Conservation (phyloP, 2,797 vertebrate species). For the Ciconia nigra region DNA sequence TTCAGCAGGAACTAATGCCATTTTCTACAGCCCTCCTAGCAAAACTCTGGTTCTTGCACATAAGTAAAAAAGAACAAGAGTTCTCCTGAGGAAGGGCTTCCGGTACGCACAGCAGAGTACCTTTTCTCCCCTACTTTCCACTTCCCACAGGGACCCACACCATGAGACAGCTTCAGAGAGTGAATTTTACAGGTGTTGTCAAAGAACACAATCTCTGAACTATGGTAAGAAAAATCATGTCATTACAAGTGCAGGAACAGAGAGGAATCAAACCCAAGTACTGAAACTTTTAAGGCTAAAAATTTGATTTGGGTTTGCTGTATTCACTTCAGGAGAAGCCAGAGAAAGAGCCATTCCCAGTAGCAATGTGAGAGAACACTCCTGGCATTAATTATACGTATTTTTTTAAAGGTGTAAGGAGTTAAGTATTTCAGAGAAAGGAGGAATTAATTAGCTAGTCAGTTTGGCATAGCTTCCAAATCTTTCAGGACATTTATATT, state of each 20-base stretch:
- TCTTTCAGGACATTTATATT: neutral
- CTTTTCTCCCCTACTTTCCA: neutral
- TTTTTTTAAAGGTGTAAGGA: neutral
- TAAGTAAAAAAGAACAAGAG: too few species aligned
- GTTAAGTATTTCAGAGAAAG: neutral
- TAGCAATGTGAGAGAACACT: neutral
- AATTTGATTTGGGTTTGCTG: neutral
- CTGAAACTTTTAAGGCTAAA: neutral
- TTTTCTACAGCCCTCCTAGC: neutral
- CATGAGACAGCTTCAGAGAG: neutral
- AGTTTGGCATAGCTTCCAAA: neutral
- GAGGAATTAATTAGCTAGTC: neutral
- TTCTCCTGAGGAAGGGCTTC: neutral
- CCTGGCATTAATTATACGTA: too few species aligned
- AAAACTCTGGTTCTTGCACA: neutral
- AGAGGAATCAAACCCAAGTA: neutral
- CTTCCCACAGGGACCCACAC: neutral
- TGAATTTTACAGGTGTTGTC: neutral
- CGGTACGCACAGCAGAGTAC: neutral
- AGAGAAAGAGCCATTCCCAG: neutral
- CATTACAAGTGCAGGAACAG: rapidly evolving
- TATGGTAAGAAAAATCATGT: neutral
- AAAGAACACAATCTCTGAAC: neutral
- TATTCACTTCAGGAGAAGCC: neutral
- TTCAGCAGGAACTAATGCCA: rapidly evolving